phyloP scores from a whole-genome alignment of 1,140 invertebrate genomes.

The Potamilus streckersoni region DNA sequence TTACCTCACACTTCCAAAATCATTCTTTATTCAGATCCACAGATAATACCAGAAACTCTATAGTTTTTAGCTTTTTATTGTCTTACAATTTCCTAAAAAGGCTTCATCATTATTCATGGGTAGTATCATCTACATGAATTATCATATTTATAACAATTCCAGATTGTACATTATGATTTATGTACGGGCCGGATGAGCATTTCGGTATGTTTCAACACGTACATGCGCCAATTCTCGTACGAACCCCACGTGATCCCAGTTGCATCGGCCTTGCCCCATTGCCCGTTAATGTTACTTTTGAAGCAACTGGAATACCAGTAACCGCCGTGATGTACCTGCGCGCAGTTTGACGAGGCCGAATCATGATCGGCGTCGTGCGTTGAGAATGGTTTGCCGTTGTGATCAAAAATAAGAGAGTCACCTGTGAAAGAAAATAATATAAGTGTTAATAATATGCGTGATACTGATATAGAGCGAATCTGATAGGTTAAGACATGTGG shows the following conservation, averaged over 20 bases:
- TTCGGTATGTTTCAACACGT: slow-evolving; percentile 15
- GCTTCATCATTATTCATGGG: too few relatives aligned
- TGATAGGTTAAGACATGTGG: too few relatives aligned
- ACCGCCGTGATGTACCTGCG: slow-evolving; percentile 19
- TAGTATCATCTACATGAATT: too few relatives aligned
- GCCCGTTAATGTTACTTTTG: slow-evolving; percentile 27
- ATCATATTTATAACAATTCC: too few relatives aligned
- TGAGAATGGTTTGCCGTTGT: slow-evolving; percentile 21
- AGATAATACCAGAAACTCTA: too few relatives aligned
- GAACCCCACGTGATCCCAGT: slow-evolving; percentile 24
- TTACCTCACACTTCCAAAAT: too few relatives aligned
- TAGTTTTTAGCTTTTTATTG: too few relatives aligned
- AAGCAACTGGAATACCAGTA: slow-evolving; percentile 27
- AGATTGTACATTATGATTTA: too few relatives aligned
- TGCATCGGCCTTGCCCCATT: slow-evolving; percentile 18
- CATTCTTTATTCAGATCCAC: too few relatives aligned
- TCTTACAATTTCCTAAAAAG: too few relatives aligned
- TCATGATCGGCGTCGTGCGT: slow-evolving; percentile 22
- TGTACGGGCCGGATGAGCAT: slow-evolving; percentile 13
- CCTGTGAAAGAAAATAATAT: not conserved
- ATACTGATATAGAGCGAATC: not conserved
- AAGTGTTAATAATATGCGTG: not conserved
- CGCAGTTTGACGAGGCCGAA: slow-evolving; percentile 13
- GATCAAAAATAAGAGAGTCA: slow-evolving; percentile 18
- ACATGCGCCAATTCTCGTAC: slow-evolving; percentile 19